phyloP scores from a whole-genome alignment of 2,888 invertebrate genomes.

The Amiota communis region DNA sequence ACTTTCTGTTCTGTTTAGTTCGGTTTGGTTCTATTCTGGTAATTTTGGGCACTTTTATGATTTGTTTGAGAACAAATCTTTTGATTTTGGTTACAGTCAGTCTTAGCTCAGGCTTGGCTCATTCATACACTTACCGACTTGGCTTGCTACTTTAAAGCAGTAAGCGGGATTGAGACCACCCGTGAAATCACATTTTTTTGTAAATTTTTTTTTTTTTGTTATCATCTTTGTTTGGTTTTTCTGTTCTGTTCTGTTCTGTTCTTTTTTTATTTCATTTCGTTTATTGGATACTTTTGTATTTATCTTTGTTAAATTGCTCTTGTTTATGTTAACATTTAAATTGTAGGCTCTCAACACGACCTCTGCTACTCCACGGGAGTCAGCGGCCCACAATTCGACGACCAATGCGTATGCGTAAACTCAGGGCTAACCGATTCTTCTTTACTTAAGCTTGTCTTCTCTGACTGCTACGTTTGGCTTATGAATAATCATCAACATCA shows the following conservation, averaged over 20 bases:
- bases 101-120: too few species aligned
- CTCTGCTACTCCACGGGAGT: constrained; percentile 13
- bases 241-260: constrained; percentile 10
- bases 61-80: constrained; percentile 66
- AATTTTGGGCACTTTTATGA: constrained; percentile 60
- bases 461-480: constrained; percentile 26
- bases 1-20: constrained; percentile 45
- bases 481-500: constrained; percentile 65
- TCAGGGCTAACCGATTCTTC: neutral
- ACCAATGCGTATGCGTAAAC: constrained; percentile 43
- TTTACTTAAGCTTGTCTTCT: neutral
- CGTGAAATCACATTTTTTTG: constrained; percentile 61
- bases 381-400: constrained; percentile 56
- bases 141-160: constrained; percentile 42
- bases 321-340: constrained; percentile 70
- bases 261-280: constrained; percentile 32
- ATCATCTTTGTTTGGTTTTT: constrained; percentile 28
- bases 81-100: too few species aligned
- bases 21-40: constrained; percentile 34
- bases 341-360: constrained; percentile 53
- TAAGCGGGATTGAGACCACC: constrained; percentile 51
- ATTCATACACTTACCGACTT: neutral
- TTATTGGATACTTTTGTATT: constrained; percentile 29
- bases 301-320: constrained; percentile 64
- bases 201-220: constrained; percentile 34